Evolutionary conservation across 1,140 invertebrate species (phyloP).

Genomic region (Ladona fulva): DNA sequence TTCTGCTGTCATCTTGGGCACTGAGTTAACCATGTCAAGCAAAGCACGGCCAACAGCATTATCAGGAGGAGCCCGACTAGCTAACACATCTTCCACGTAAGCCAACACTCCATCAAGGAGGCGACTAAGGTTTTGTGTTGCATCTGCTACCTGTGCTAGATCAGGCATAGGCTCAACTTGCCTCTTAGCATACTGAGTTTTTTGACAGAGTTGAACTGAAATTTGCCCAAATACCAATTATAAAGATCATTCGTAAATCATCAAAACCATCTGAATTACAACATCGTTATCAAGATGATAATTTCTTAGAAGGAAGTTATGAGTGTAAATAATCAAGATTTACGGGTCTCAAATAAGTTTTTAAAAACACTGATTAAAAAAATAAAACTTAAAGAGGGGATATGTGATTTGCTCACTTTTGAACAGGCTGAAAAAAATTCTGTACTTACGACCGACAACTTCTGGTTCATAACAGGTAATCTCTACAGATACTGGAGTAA

Average conservation of each 20-base stretch:
- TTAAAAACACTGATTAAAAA: conserved; percentile 3
- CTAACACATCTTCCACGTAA: conserved; percentile 82
- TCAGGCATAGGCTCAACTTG: conserved; percentile 72
- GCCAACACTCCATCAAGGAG: conserved; percentile 71
- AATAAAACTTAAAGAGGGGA: conserved; percentile 26
- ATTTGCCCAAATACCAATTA: conserved; percentile 16
- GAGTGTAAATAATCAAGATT: too few relatives aligned
- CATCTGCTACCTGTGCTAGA: conserved; percentile 75
- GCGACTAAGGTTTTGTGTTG: conserved; percentile 61
- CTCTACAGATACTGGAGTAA: conserved; percentile 81
- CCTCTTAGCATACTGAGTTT: conserved; percentile 49
- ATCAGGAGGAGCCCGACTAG: conserved; percentile 54
- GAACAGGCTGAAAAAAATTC: not conserved
- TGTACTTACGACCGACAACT: conserved; percentile 47
- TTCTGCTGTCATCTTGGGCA: conserved; percentile 80
- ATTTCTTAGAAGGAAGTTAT: too few relatives aligned
- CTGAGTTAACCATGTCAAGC: conserved; percentile 79
- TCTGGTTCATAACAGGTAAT: conserved; percentile 84
- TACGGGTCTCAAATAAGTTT: too few relatives aligned
- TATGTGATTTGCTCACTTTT: conserved; percentile 15
- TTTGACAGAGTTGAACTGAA: conserved; percentile 66
- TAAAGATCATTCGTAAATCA: conserved; percentile 15
- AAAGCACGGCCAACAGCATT: conserved; percentile 76
- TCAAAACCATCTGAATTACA: not conserved
- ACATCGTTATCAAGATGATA: too few relatives aligned